A percentile compares a stretch with the other conserved stretches of the same genome.
These are phyloP conservation scores for Vidua macroura DNA, from an alignment of 2,113 vertebrate species.

Conservation along the genomic window DNA sequence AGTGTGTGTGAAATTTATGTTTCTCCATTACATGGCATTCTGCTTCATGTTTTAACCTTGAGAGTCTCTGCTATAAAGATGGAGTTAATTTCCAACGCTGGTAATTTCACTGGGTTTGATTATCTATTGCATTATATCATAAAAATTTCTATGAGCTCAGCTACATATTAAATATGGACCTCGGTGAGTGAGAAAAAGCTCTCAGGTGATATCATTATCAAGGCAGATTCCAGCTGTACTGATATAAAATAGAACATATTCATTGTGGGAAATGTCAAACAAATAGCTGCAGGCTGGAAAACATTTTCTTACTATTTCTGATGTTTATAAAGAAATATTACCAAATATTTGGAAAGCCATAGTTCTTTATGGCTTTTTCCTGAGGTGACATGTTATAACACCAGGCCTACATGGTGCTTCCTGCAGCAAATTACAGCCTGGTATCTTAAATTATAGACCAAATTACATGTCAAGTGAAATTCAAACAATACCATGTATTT, in stretches of 20 bases:
- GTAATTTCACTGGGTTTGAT: conserved; percentile 14
- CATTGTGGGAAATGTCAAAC: not conserved
- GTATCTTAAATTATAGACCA: not conserved
- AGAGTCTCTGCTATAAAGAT: conserved; percentile 25
- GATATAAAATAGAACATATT: not conserved
- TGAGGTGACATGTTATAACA: not conserved
- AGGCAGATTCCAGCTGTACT: not conserved
- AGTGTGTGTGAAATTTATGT: conserved; percentile 43
- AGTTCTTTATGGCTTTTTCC: not conserved
- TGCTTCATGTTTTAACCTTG: conserved; percentile 18
- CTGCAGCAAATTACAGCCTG: not conserved
- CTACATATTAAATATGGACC: conserved; percentile 30
- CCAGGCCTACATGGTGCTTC: not conserved
- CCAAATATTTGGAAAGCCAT: not conserved
- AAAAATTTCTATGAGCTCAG: conserved; percentile 32
- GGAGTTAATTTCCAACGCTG: not conserved
- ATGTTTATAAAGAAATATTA: not conserved
- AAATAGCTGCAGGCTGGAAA: not conserved
- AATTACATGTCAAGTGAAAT: not conserved
- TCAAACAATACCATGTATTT: not conserved
- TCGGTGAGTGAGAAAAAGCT: not conserved
- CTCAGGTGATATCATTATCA: not conserved
- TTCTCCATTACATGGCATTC: conserved; percentile 6
- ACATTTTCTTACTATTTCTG: not conserved
- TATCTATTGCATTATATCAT: conserved; percentile 8